Percentiles rank a stretch among this genome's conserved stretches.
These are phyloP conservation scores for Pecten maximus DNA, from an alignment of 2,888 invertebrate species.

Conservation along the genomic window DNA sequence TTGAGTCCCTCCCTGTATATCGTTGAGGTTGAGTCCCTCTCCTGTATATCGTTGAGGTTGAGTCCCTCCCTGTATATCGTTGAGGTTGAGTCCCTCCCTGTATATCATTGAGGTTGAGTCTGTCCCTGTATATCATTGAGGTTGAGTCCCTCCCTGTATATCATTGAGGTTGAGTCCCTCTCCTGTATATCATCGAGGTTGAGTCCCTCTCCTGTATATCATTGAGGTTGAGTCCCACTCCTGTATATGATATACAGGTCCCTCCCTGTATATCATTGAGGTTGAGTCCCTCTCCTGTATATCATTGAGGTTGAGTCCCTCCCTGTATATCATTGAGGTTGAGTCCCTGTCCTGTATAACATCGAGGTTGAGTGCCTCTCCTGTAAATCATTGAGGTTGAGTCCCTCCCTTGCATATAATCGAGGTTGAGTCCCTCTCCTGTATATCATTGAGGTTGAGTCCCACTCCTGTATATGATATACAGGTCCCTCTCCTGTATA, in stretches of 20 bases:
- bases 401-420: background rate
- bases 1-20: no score
- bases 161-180: background rate
- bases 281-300: background rate
- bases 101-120: no score
- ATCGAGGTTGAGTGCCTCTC: no score
- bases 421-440: background rate
- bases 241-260: no score
- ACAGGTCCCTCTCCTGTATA: no score
- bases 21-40: background rate
- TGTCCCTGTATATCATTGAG: no score
- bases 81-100: background rate
- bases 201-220: background rate
- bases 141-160: background rate
- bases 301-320: background rate
- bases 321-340: background rate
- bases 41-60: background rate
- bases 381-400: background rate
- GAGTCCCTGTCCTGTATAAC: background rate
- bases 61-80: background rate
- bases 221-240: no score
- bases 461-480: no score
- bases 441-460: background rate
- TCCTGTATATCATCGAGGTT: background rate
- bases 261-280: no score